These are phyloP conservation scores for Styela clava DNA, from an alignment of 23 tunicate species.

Conservation along the genomic window DNA sequence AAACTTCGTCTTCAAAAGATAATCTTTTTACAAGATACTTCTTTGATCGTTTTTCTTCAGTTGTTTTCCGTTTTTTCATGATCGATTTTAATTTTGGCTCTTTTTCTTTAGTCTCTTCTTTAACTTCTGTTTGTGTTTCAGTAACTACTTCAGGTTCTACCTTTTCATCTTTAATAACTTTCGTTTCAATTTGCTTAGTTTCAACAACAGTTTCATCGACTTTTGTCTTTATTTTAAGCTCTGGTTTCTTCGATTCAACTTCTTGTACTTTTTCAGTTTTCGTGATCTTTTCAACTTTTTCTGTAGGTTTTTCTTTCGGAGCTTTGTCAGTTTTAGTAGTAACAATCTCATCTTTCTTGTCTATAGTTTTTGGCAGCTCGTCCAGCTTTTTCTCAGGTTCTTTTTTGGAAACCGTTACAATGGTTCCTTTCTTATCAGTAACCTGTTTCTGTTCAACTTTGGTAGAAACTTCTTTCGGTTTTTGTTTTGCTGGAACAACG, in stretches of 20 bases:
- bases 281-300: not conserved
- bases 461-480: not conserved
- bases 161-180: not conserved
- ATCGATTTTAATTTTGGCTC: slow-evolving; percentile 5
- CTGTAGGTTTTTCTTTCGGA: not conserved
- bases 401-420: not conserved
- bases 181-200: not conserved
- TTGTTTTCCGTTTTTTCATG: not conserved
- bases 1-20: slow-evolving; percentile 28
- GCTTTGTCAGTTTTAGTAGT: not conserved
- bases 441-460: not conserved
- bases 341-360: not conserved
- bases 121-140: not conserved
- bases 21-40: slow-evolving; percentile 6
- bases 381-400: not conserved
- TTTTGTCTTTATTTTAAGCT: not conserved
- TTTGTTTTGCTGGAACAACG: not conserved
- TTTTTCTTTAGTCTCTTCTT: not conserved
- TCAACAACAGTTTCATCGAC: not conserved
- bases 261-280: not conserved
- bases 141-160: not conserved
- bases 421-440: not conserved
- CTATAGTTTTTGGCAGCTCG: not conserved
- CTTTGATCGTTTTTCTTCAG: slow-evolving; percentile 3
- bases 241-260: not conserved